Conservation (phyloP, 2,888 invertebrate genomes). For the Tinea pellionella region DNA sequence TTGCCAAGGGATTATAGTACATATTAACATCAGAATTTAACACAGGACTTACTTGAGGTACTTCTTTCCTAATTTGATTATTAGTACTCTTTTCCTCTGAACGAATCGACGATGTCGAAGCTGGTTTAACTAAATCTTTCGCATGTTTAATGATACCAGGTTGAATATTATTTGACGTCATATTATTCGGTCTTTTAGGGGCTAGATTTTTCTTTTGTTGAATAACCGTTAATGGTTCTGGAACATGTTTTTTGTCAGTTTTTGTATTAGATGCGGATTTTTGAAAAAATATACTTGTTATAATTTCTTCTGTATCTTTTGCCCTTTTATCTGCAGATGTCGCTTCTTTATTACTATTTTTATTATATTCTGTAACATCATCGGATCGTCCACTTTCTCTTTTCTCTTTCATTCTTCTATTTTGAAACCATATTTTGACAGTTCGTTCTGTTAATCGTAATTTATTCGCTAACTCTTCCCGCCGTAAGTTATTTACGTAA, state of each 20-base stretch:
- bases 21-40: neutral
- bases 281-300: too few relatives aligned
- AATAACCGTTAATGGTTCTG: neutral
- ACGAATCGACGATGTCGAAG: neutral
- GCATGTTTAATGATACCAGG: neutral
- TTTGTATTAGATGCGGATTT: neutral
- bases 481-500: conserved; percentile 74
- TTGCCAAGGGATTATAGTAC: neutral
- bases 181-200: neutral
- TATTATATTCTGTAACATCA: neutral
- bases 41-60: neutral
- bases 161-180: neutral
- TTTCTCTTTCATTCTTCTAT: conserved; percentile 80
- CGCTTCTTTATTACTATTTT: neutral
- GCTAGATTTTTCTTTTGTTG: neutral
- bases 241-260: neutral
- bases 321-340: too few relatives aligned
- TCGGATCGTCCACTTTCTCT: conserved; percentile 31
- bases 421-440: conserved; percentile 89
- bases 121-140: neutral
- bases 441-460: conserved; percentile 78
- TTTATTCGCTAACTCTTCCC: conserved; percentile 74
- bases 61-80: neutral
- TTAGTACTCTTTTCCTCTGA: neutral
- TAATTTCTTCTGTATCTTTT: too few relatives aligned